Evolutionary conservation across 2,797 vertebrate species (phyloP), one percentile per base, ranked within the genome.

Genomic region (Micropoecilia bifurca): DNA sequence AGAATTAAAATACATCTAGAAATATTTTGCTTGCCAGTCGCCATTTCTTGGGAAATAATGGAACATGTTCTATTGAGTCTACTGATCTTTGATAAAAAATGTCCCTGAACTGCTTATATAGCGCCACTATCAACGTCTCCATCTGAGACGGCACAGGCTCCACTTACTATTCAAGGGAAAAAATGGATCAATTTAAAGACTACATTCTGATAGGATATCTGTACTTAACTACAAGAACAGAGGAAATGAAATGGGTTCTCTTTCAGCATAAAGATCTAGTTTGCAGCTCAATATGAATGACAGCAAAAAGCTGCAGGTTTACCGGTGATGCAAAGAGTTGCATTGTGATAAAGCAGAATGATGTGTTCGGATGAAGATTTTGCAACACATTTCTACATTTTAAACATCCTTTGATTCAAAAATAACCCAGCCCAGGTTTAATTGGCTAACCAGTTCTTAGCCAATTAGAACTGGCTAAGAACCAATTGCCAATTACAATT

Each of bases 201-300:
- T 41, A 43, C 36, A 69, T 69, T 43, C 66, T 69, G 39, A 43
- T 69, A 69, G 22, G 66, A 25, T n/a, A 43, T 69, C 66, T 41
- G 9, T 68, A 43, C 63, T 66, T 36, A 66, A 22, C 63, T 41
- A 10, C 30, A 63, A 41, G 66, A 43, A 43, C 20, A 69, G 39
- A 66, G 33, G n/a, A 41, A 69, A 69, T 25, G 39, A 25, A 43
- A 43, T 25, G 66, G 39, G 22, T 69, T 69, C 39, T 43, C 22
- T 69, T 43, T 69, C 39, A 69, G 10, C 22, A 25, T 43, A 22
- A 66, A 20, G 63, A 66, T 66, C 22, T 43, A 25, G 12, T 22
- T 5, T 68, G 63, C 22, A 13, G 33, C 2, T 41, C 20, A 25
- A 41, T 25, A 10, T 68, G 43, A 45, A 47, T 47, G 43, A 28